phyloP scores from a whole-genome alignment of 64 coral and sea anemone species.

The Stylophora pistillata region DNA sequence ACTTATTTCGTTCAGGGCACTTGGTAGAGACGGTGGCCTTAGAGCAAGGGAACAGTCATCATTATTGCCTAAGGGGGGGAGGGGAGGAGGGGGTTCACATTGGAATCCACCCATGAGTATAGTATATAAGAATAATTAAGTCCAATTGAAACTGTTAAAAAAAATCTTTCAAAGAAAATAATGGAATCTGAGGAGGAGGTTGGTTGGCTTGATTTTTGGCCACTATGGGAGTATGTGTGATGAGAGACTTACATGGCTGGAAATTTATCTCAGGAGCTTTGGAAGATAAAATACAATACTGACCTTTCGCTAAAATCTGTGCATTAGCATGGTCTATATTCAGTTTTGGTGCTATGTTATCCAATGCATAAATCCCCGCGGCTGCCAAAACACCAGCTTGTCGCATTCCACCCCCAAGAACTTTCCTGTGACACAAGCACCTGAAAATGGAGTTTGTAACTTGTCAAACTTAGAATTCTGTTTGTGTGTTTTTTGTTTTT shows the following conservation, averaged over 20 bases:
- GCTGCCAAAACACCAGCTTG: slow-evolving; percentile 83
- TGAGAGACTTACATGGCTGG: no score
- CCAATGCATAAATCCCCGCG: slow-evolving; percentile 83
- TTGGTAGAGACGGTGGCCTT: no score
- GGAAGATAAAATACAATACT: not conserved
- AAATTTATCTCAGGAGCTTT: no score
- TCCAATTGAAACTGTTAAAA: not conserved
- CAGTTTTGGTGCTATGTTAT: slow-evolving; percentile 78
- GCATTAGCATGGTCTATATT: slow-evolving; percentile 69
- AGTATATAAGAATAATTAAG: no score
- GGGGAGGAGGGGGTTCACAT: no score
- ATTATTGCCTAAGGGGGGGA: no score
- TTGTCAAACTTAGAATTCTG: no score
- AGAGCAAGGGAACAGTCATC: no score
- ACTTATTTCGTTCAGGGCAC: no score
- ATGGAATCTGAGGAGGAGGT: not conserved
- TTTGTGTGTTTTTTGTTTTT: not conserved
- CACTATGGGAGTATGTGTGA: no score
- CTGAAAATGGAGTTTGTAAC: not conserved
- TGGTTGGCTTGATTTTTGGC: not conserved
- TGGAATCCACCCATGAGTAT: no score
- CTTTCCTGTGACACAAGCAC: slow-evolving; percentile 73
- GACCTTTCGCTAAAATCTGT: slow-evolving; percentile 75
- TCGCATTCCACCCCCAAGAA: slow-evolving; percentile 85
- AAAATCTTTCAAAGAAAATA: no score